These are phyloP conservation scores for Hippocampus barbouri DNA, from an alignment of 2,113 vertebrate genomes.

Conservation along the genomic window DNA sequence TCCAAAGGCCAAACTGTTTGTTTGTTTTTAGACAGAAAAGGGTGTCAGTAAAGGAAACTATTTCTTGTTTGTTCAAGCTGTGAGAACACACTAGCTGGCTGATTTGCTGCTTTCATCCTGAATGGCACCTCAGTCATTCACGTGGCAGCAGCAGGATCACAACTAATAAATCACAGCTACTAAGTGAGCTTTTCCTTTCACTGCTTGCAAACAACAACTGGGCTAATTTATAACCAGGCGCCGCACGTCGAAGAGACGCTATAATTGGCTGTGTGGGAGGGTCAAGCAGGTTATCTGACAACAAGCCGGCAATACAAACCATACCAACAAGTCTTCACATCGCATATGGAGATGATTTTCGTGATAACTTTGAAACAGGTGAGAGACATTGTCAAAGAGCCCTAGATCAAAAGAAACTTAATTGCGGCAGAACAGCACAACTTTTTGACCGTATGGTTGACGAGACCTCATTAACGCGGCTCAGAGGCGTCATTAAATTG, in stretches of 20 bases:
- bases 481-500: constrained; percentile 52
- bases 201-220: constrained; percentile 55
- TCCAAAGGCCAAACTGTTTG: constrained; percentile 1
- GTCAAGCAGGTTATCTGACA: constrained; percentile 48
- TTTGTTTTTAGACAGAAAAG: constrained; percentile 18
- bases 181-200: constrained; percentile 70
- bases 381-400: neutral
- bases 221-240: constrained; percentile 67
- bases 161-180: constrained; percentile 70
- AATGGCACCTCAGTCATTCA: constrained; percentile 62
- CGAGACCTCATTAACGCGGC: constrained; percentile 44
- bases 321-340: neutral
- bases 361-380: neutral
- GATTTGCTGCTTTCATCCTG: constrained; percentile 53
- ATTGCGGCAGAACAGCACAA: neutral
- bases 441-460: constrained; percentile 40
- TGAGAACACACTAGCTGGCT: constrained; percentile 38
- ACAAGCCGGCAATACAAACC: constrained; percentile 8
- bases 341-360: neutral
- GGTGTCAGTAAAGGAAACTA: constrained; percentile 36
- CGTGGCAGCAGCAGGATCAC: constrained; percentile 59
- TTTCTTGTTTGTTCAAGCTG: constrained; percentile 45
- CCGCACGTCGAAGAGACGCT: constrained; percentile 40
- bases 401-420: neutral
- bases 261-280: constrained; percentile 33